A percentile compares a stretch with the other conserved stretches of the same genome.
These are phyloP conservation scores for Pyrgilauda ruficollis DNA, from an alignment of 2,113 vertebrate species.

Conservation along the genomic window DNA sequence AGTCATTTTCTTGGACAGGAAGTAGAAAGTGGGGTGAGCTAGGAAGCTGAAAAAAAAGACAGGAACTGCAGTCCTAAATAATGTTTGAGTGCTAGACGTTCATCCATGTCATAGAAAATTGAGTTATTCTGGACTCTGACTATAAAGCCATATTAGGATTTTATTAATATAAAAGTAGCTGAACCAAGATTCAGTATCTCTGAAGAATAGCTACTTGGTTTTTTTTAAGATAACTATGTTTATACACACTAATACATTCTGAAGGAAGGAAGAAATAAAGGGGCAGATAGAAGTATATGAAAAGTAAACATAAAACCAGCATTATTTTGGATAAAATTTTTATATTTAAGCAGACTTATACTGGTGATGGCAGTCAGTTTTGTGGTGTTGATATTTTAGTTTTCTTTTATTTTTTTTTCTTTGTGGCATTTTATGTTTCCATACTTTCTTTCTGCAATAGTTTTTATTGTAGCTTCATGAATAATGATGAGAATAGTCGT, in stretches of 20 bases:
- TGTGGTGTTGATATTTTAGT: neutral
- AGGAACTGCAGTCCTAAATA: neutral
- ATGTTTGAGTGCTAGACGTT: neutral
- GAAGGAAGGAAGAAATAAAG: neutral
- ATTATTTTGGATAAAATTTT: neutral
- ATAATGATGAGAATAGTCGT: neutral
- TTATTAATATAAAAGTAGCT: neutral
- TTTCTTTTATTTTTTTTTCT: neutral
- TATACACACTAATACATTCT: neutral
- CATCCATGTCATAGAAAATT: neutral
- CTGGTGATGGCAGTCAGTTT: neutral
- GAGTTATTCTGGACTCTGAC: neutral
- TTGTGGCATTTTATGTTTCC: neutral
- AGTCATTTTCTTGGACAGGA: neutral
- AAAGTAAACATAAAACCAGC: neutral
- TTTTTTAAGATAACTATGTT: neutral
- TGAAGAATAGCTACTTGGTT: neutral
- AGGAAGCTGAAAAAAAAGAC: neutral
- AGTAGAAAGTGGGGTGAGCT: fast-evolving
- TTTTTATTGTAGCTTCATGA: neutral
- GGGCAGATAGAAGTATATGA: neutral
- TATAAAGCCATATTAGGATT: neutral
- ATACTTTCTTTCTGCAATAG: neutral
- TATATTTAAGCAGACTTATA: neutral
- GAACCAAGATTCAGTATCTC: neutral